Conservation (phyloP, 2,797 vertebrate species). For the Emys orbicularis region DNA sequence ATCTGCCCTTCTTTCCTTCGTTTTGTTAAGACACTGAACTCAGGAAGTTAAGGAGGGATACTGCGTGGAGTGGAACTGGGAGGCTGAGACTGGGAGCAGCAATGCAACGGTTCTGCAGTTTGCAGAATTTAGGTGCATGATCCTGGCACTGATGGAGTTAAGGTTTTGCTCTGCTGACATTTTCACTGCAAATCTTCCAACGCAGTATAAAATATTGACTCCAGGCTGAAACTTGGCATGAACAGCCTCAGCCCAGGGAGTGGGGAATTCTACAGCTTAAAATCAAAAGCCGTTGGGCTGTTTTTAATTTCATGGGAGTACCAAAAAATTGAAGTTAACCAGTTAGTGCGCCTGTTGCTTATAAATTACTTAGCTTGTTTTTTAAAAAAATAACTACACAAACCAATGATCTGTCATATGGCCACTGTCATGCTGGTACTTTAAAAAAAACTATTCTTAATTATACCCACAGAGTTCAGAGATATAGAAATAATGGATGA, state of each 20-base stretch:
- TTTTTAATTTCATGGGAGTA: neutral
- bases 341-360: accelerated
- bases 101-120: neutral
- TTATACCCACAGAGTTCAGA: accelerated
- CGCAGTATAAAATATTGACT: neutral
- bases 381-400: neutral
- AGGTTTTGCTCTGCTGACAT: neutral
- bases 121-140: neutral
- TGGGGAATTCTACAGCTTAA: neutral
- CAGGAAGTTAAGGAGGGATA: neutral
- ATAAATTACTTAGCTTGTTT: neutral
- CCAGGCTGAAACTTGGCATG: neutral
- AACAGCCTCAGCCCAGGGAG: neutral
- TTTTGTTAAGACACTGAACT: neutral
- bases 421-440: neutral
- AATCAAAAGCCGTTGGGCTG: accelerated
- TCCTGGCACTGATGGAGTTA: neutral
- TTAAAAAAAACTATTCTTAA: neutral
- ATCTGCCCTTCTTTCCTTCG: accelerated
- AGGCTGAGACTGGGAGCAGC: neutral
- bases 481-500: neutral
- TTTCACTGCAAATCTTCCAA: neutral
- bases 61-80: neutral
- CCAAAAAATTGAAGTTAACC: neutral
- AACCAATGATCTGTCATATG: accelerated